Base-by-base conservation (phyloP, 2,888 invertebrate genomes). In the Neuroscelio doddi region DNA sequence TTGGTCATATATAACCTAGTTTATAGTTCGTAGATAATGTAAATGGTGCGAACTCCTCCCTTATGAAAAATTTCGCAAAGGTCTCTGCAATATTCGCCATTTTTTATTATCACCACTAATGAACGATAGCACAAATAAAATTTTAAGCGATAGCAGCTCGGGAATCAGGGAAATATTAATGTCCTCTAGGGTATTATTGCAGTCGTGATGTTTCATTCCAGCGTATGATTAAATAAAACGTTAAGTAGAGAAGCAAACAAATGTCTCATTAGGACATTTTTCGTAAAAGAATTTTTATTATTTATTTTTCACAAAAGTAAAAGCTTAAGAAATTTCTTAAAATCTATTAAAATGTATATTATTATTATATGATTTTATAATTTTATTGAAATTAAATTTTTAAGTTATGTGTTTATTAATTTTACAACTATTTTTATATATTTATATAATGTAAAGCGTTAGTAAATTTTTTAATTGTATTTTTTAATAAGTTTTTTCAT, bases 221-320 rank as follows among this genome's bases (percentile, higher is more conserved):
- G 51, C 47, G 15, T 34, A 47, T 42, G 52, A 59, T 53, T 41
- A 36, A 47, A 47, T 41, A 39, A 47, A 34, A 39, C 36, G 29
- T 29, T 10, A 12, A 45, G 36, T 24, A 24, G 39, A 12, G 16
- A 16, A 29, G 26, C 3, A 50, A 59, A 51, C 38, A 29, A 38
- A 38, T 15, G 50, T 5, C 45, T 51, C 51, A 45, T 51, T 51
- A 58, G 32, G 45, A 46, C 44, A 57, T 57, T 57, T 29, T 49
- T 49, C 57, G 44, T 44, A 49, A 42, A 57, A 42, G 38, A 49
- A 12, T 34, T 12, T 14, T 12, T 34, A 3, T 12, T n/a, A n/a
- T n/a, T n/a, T n/a, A n/a, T n/a, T n/a, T n/a, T n/a, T n/a, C n/a
- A n/a, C n/a, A n/a, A n/a, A n/a, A n/a, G n/a, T n/a, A n/a, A n/a